A percentile compares a stretch with the other conserved stretches of the same genome.
Conservation (phyloP, 2,888 invertebrate species). For the Napeogenes inachia region DNA sequence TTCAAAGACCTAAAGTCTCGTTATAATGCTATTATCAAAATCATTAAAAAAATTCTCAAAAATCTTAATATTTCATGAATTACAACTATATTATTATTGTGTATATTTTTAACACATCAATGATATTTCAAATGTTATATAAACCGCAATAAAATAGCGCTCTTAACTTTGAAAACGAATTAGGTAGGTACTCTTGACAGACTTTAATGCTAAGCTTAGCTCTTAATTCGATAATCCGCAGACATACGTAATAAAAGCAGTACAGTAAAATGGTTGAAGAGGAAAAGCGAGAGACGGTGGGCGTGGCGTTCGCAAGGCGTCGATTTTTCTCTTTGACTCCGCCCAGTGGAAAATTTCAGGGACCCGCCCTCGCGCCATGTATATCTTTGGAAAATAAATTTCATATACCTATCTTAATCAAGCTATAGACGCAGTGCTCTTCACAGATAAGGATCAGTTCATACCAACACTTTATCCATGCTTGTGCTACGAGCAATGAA, state of each 20-base stretch:
- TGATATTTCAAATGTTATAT: background rate
- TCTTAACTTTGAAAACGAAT: background rate
- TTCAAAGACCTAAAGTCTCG: too few relatives aligned
- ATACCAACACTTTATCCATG: too few relatives aligned
- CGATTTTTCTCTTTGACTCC: constrained; percentile 67
- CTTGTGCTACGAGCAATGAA: too few relatives aligned
- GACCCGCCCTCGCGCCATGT: constrained; percentile 64
- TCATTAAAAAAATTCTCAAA: too few relatives aligned
- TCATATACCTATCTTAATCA: constrained; percentile 14
- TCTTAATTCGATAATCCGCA: constrained; percentile 30
- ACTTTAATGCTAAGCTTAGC: constrained; percentile 24
- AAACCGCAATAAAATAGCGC: background rate
- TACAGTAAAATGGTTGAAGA: constrained; percentile 44
- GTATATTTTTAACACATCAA: background rate
- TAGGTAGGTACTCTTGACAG: constrained; percentile 12
- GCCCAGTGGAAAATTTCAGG: constrained; percentile 62
- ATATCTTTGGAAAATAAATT: constrained; percentile 29
- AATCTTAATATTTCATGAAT: too few relatives aligned
- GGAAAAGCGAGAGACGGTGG: constrained; percentile 49
- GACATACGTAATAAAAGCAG: constrained; percentile 47
- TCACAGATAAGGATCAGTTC: background rate
- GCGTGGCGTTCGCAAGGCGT: constrained; percentile 69
- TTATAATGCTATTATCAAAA: too few relatives aligned
- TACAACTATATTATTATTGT: too few relatives aligned
- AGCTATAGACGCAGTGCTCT: constrained; percentile 2